Percentiles rank a stretch among this genome's conserved stretches.
Evolutionary conservation across 2,888 invertebrate species (phyloP).

Genomic region (Spicauda simplicius): DNA sequence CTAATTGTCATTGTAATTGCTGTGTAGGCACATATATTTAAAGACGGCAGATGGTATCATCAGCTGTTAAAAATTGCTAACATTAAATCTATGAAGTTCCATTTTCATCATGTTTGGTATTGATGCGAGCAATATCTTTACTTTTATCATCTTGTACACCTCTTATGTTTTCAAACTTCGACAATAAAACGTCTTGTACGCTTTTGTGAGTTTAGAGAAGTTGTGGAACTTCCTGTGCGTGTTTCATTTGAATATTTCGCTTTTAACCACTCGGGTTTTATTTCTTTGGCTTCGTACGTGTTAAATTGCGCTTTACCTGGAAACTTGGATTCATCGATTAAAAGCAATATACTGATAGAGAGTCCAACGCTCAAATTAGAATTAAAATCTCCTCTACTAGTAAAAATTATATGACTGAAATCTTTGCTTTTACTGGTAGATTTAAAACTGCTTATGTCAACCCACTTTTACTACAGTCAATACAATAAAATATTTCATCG

Average conservation of each 20-base stretch:
- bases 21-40: slow-evolving; percentile 14
- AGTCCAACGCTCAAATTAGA: slow-evolving; percentile 77
- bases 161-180: slow-evolving; percentile 61
- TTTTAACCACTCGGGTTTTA: slow-evolving; percentile 36
- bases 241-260: slow-evolving; percentile 37
- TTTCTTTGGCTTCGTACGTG: slow-evolving; percentile 38
- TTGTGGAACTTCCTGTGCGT: slow-evolving; percentile 31
- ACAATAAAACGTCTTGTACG: slow-evolving; percentile 57
- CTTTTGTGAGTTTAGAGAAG: slow-evolving; percentile 31
- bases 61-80: slow-evolving; percentile 38
- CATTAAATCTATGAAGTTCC: slow-evolving; percentile 32
- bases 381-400: slow-evolving; percentile 59
- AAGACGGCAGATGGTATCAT: slow-evolving; percentile 39
- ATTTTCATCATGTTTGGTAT: slow-evolving; percentile 20
- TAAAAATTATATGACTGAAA: slow-evolving; percentile 47
- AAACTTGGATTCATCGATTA: slow-evolving; percentile 62
- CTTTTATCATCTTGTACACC: slow-evolving; percentile 40
- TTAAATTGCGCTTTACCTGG: slow-evolving; percentile 44
- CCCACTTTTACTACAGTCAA: not conserved
- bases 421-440: slow-evolving; percentile 27
- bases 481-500: slow-evolving; percentile 12
- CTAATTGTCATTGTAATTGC: slow-evolving; percentile 31
- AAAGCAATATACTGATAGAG: slow-evolving; percentile 72
- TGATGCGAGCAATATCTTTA: slow-evolving; percentile 24
- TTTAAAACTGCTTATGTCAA: slow-evolving; percentile 20